Conservation (phyloP, 2,113 vertebrate genomes). For the Sphyrna mokarran region DNA sequence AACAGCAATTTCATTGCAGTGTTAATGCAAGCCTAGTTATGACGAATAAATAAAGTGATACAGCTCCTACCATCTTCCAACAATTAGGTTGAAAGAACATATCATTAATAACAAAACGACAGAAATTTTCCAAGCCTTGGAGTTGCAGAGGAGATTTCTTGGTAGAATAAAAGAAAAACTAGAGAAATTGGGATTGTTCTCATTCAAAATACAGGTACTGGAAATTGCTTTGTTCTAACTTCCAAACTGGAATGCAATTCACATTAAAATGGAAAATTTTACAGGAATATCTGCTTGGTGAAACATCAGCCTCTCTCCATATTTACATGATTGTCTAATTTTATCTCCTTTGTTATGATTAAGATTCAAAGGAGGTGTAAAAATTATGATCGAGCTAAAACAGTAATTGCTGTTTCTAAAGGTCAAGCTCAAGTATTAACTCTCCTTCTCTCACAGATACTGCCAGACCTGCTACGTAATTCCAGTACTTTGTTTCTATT, state of each 20-base stretch:
- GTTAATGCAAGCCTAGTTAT: no score
- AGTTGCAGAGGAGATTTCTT: background rate
- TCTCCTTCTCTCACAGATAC: background rate
- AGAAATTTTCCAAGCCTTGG: background rate
- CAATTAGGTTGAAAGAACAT: background rate
- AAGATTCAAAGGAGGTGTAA: no score
- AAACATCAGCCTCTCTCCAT: background rate
- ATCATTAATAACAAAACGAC: background rate
- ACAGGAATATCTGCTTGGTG: background rate
- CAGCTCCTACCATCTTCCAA: background rate
- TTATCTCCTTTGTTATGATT: background rate
- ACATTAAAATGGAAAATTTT: background rate
- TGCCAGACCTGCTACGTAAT: no score
- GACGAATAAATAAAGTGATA: no score
- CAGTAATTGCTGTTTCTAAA: background rate
- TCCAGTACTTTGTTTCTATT: no score
- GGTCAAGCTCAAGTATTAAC: background rate
- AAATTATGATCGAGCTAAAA: no score
- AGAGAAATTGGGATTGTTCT: background rate
- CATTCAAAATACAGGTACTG: background rate
- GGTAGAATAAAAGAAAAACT: background rate
- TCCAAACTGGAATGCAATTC: background rate
- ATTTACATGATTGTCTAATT: background rate
- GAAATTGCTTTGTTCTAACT: background rate
- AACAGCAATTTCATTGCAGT: no score